A percentile compares a stretch with the other conserved stretches of the same genome.
Conservation (phyloP, 2,113 vertebrate genomes). For the Colius striatus region DNA sequence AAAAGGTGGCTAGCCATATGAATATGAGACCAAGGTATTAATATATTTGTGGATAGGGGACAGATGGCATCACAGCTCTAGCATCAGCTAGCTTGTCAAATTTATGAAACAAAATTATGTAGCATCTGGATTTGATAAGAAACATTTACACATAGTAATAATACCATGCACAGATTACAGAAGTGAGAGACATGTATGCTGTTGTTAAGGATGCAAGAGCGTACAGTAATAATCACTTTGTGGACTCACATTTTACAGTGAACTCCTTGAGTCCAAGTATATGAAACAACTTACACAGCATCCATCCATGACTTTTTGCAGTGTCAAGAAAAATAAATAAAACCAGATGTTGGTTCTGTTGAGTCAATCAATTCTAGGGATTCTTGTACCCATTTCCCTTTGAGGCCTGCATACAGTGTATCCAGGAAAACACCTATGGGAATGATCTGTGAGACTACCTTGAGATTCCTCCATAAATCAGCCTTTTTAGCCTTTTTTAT, state of each 20-base stretch:
- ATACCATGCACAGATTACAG: neutral
- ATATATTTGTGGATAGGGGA: neutral
- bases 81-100: neutral
- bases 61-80: neutral
- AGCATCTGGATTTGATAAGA: neutral
- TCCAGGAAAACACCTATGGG: neutral
- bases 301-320: neutral
- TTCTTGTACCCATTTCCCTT: neutral
- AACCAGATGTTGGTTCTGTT: neutral
- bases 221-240: neutral
- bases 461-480: neutral
- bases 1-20: neutral
- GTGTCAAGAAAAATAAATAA: neutral
- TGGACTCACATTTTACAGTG: neutral
- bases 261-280: neutral
- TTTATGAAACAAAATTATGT: neutral
- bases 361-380: neutral
- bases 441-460: neutral
- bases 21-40: neutral
- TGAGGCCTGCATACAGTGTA: neutral
- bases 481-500: too few relatives aligned
- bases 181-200: neutral
- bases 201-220: neutral
- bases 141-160: neutral
- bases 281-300: neutral